Percentiles rank a stretch among this genome's conserved stretches.
Evolutionary conservation across 2,797 vertebrate species (phyloP).

Genomic region (Numenius phaeopus): DNA sequence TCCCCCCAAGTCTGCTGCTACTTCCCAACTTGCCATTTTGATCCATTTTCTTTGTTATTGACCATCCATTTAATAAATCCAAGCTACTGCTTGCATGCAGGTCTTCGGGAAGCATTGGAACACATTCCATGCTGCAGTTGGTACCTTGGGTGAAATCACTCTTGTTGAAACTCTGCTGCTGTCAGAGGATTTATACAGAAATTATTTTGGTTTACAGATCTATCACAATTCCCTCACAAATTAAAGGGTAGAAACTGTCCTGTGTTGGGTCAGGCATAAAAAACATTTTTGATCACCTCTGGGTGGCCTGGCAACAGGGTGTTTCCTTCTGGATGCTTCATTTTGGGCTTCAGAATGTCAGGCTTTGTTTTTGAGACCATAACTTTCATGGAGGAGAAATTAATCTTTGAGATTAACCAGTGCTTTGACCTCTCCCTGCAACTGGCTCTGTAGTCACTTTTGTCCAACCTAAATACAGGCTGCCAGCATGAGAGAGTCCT

Average conservation of each 20-base stretch:
- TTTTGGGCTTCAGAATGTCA: not conserved
- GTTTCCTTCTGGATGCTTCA: not conserved
- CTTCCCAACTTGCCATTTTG: not conserved
- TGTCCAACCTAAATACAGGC: not conserved
- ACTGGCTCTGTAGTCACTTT: not conserved
- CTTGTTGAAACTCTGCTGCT: not conserved
- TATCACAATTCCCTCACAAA: not conserved
- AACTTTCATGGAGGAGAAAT: not conserved
- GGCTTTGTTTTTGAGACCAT: not conserved
- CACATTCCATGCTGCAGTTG: not conserved
- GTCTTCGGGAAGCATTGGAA: not conserved
- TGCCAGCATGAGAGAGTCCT: not conserved
- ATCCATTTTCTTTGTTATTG: not conserved
- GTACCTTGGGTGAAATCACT: not conserved
- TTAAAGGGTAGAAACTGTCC: not conserved
- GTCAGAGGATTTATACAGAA: not conserved
- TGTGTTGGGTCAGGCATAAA: not conserved
- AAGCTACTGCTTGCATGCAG: not conserved
- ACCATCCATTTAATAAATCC: not conserved
- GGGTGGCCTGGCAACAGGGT: not conserved
- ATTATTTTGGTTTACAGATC: not conserved
- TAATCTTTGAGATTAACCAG: not conserved
- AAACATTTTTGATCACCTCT: not conserved
- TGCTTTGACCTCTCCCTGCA: not conserved
- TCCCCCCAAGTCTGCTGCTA: not conserved